Evolutionary conservation across 2,113 vertebrate genomes (phyloP).

Genomic region (Loxodonta africana): DNA sequence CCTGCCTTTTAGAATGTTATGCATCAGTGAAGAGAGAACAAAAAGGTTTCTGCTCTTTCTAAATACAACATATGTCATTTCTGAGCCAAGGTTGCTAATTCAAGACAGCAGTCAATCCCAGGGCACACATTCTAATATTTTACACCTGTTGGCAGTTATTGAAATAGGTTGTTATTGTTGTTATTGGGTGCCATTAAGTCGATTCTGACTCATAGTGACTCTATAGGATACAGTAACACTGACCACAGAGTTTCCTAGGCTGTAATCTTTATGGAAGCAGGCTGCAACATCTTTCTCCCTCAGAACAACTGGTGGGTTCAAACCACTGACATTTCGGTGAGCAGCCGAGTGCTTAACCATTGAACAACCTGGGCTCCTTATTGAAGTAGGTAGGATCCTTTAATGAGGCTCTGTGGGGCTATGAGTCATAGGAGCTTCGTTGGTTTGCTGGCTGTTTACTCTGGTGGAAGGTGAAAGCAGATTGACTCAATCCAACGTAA

Average conservation of each 20-base stretch:
- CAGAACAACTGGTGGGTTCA: neutral
- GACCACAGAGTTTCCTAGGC: neutral
- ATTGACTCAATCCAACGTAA: conserved; percentile 5
- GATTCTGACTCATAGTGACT: too few species aligned
- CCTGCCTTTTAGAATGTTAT: conserved; percentile 88
- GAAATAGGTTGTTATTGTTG: neutral
- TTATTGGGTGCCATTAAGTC: too few species aligned
- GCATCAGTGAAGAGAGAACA: conserved; percentile 84
- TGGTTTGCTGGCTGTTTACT: neutral
- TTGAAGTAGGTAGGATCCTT: conserved; percentile 83
- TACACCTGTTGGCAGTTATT: conserved; percentile 78
- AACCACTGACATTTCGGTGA: neutral
- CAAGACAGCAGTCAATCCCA: conserved; percentile 79
- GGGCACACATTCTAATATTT: conserved; percentile 81
- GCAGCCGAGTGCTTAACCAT: neutral
- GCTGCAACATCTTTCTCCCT: neutral
- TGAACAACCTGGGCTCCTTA: neutral
- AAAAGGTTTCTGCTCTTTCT: conserved; percentile 87
- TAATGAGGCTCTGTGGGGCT: conserved; percentile 57
- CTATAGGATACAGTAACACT: too few species aligned
- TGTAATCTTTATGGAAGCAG: neutral
- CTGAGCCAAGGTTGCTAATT: conserved; percentile 85
- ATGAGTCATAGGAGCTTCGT: neutral
- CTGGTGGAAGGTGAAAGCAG: neutral
- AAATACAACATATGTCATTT: conserved; percentile 87